These are phyloP conservation scores for Elysia crispata DNA, from an alignment of 2,888 invertebrate genomes.

Conservation along the genomic window DNA sequence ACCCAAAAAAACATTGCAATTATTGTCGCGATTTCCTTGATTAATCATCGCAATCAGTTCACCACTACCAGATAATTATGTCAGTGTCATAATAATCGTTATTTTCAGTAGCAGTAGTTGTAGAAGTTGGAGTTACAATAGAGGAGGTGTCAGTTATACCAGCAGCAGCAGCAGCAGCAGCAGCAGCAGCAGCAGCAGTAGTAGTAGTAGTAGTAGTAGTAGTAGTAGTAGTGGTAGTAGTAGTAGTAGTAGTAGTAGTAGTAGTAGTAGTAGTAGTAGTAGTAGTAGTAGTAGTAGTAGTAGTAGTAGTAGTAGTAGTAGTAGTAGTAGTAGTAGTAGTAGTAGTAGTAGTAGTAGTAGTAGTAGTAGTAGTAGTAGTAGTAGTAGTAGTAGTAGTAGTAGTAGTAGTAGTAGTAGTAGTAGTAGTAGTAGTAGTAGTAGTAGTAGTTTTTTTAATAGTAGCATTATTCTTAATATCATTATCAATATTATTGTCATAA, in stretches of 20 bases:
- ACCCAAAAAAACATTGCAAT: too few species aligned
- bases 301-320: conserved; percentile 9
- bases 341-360: not conserved
- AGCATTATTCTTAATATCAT: too few species aligned
- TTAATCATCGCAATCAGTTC: too few species aligned
- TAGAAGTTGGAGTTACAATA: not conserved
- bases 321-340: not conserved
- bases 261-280: conserved; percentile 9
- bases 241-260: conserved; percentile 9
- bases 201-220: conserved; percentile 9
- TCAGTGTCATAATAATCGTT: not conserved
- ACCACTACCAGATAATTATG: too few species aligned
- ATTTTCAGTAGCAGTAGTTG: not conserved
- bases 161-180: not conserved
- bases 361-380: conserved; percentile 9
- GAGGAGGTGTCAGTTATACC: not conserved
- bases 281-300: conserved; percentile 9
- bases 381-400: conserved; percentile 9
- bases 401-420: conserved; percentile 9
- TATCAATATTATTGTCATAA: not conserved
- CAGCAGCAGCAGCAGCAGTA: conserved; percentile 4
- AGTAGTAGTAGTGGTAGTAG: conserved; percentile 9
- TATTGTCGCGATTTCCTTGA: too few species aligned
- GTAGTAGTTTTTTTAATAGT: too few species aligned
- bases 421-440: not conserved